Base-by-base conservation (phyloP, 2,888 invertebrate species). In the Drosophila testacea region DNA sequence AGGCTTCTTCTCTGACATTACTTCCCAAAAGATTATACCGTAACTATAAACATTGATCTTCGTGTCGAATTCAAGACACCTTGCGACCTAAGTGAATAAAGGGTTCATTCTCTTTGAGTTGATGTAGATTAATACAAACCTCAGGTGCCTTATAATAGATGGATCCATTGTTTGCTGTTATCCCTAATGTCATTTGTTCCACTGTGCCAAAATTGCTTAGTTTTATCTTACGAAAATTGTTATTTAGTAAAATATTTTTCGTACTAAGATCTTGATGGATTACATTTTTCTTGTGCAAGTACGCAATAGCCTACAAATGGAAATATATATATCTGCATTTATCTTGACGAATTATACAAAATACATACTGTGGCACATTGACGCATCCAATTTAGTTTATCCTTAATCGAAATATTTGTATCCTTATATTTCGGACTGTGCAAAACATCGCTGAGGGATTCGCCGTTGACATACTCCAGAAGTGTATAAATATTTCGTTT, bases 241-340 rank as follows among this genome's bases (percentile, higher is more conserved):
- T 4, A 2, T 11, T 34, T 4, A 55, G 60, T 6, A 66, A 27
- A 0, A 66, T 6, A 16, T 66, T 66, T 4, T 34, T 2, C 1
- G 66, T n/a, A 36, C 54, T 66, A 4, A 66, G 11, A 60, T 66
- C 66, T 0, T 60, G 60, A 30, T 66, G 65, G 1, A 48, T 1
- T 1, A 54, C 13, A 4, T 60, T 48, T 6, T 41, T 11, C 0
- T 28, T 28, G 34, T 66, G 60, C n/a, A 66, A 60, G n/a, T 60
- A 54, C 7, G 4, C 34, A 27, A 60, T 11, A 1, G 39, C 65
- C 65, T 66, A 6, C 2, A 51, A 34, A 36, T 22, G 22, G 3
- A 22, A 22, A 3, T 3, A 22, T 22, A 22, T 22, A 22, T 1
- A 22, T 22, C 22, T 3, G 22, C 3, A 22, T 22, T 22, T 22